phyloP scores from a whole-genome alignment of 2,113 vertebrate genomes.

The Dromas ardeola region DNA sequence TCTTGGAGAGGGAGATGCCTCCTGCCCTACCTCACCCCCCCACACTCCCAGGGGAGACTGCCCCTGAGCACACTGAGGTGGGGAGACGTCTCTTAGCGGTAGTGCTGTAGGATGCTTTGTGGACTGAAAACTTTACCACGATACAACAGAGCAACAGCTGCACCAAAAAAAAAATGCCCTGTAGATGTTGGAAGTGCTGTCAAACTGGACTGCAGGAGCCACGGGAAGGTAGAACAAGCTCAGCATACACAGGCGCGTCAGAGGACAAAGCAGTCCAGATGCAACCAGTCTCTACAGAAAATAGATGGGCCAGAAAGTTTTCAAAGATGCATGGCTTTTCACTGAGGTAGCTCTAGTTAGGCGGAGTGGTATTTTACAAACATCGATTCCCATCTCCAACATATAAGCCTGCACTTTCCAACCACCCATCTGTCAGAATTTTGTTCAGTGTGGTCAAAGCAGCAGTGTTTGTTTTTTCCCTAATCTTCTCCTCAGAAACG shows the following conservation, averaged over 20 bases:
- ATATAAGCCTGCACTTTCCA: neutral
- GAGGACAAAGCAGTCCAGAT: neutral
- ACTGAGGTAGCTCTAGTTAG: neutral
- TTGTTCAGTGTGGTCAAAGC: constrained; percentile 10
- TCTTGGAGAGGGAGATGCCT: neutral
- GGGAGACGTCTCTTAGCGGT: neutral
- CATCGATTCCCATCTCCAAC: neutral
- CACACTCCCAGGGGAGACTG: neutral
- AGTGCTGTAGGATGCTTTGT: neutral
- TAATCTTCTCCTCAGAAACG: constrained; percentile 44
- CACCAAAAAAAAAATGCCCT: neutral
- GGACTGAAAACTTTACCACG: neutral
- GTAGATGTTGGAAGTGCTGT: neutral
- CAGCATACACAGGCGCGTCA: neutral
- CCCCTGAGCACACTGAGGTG: neutral
- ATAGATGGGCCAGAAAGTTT: neutral
- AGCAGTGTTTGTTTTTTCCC: constrained; percentile 32
- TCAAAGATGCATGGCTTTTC: neutral
- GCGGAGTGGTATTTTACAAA: neutral
- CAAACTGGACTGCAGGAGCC: neutral
- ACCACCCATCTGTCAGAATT: constrained; percentile 12
- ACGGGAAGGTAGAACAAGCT: neutral
- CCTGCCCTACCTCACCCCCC: neutral
- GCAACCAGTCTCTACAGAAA: neutral
- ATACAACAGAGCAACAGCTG: neutral